Conservation (phyloP, 2,888 invertebrate species). For the Cataglyphis cursor region DNA sequence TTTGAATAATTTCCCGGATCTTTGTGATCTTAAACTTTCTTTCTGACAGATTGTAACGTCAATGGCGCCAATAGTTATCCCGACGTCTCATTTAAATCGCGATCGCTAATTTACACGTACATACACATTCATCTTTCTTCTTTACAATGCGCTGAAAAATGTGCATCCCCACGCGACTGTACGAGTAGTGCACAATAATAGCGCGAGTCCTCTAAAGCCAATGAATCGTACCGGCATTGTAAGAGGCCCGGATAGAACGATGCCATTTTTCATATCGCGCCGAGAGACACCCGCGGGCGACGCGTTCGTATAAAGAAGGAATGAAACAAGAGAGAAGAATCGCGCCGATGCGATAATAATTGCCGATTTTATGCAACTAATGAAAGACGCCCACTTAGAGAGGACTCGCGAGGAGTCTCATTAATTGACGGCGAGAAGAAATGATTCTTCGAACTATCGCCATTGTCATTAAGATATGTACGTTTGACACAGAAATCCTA, state of each 20-base stretch:
- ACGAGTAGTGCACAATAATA: constrained; percentile 51
- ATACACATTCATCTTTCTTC: not conserved
- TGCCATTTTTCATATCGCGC: constrained; percentile 48
- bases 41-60: not conserved
- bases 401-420: not conserved
- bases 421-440: not conserved
- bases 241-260: constrained; percentile 4
- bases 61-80: constrained; percentile 1
- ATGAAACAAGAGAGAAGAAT: constrained; percentile 20
- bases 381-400: constrained; percentile 31
- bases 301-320: constrained; percentile 1
- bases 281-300: constrained; percentile 48
- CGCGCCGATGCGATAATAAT: constrained; percentile 33
- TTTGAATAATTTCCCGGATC: not conserved
- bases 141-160: constrained; percentile 35
- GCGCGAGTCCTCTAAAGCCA: not conserved
- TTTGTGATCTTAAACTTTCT: not conserved
- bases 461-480: constrained; percentile 7
- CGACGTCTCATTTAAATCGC: constrained; percentile 4
- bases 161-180: constrained; percentile 22
- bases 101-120: not conserved
- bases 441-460: not conserved
- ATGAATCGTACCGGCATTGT: constrained; percentile 4
- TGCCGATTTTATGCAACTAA: constrained; percentile 36
- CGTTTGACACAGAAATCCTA: not conserved